Percentiles rank a stretch among this genome's conserved stretches.
Conservation (phyloP, 2,113 vertebrate genomes). For the Cathartes aura region DNA sequence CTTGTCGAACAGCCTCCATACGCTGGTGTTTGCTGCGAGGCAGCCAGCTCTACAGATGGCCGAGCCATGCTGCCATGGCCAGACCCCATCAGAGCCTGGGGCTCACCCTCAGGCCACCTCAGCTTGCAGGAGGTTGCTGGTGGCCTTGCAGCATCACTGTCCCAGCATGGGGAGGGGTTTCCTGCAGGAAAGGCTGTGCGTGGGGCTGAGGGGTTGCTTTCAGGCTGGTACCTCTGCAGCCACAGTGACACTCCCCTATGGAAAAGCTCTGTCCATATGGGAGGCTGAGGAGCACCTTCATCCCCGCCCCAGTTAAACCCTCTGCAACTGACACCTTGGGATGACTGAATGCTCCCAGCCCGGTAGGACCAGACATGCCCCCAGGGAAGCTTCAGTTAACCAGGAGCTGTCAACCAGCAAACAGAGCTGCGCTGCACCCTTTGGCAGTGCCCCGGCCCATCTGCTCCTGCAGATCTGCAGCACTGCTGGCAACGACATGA, state of each 20-base stretch:
- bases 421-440: background rate
- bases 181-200: background rate
- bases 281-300: background rate
- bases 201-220: background rate
- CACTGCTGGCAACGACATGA: background rate
- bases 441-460: background rate
- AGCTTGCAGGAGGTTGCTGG: background rate
- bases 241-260: background rate
- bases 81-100: background rate
- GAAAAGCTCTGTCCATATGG: background rate
- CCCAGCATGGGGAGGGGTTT: background rate
- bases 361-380: background rate
- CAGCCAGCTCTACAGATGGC: background rate
- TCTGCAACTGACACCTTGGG: background rate
- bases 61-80: fast-evolving
- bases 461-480: background rate
- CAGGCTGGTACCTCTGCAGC: background rate
- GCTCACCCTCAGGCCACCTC: background rate
- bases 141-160: background rate
- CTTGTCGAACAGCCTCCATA: background rate
- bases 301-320: background rate
- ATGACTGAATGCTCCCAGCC: background rate
- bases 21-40: background rate
- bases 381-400: background rate
- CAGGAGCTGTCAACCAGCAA: background rate